Percentiles rank a stretch among this genome's conserved stretches.
phyloP scores from a whole-genome alignment of 1,140 invertebrate species.

The Drosophila triauraria region DNA sequence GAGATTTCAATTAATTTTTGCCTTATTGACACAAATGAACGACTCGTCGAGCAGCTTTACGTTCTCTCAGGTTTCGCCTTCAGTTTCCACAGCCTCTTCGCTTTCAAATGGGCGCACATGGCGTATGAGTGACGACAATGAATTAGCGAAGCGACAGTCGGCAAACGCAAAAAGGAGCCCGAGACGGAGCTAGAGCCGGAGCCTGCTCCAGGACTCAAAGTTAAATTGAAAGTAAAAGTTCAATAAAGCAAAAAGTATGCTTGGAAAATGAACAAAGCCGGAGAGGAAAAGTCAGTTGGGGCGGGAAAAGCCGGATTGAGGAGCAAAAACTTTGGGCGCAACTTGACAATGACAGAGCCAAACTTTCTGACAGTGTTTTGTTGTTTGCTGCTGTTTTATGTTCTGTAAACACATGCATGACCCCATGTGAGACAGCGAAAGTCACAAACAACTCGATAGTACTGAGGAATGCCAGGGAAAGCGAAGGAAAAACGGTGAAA shows the following conservation, averaged over 20 bases:
- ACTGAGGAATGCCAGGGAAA: conserved; percentile 5
- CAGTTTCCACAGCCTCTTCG: background rate
- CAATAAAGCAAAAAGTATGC: conserved; percentile 74
- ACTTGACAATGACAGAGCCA: conserved; percentile 77
- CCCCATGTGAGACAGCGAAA: conserved; percentile 60
- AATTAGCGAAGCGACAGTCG: conserved; percentile 59
- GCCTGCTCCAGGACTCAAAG: conserved; percentile 59
- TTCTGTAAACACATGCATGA: conserved; percentile 75
- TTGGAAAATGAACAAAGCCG: conserved; percentile 42
- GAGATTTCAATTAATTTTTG: conserved; percentile 80
- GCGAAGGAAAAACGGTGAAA: conserved; percentile 18
- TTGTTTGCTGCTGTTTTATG: conserved; percentile 58
- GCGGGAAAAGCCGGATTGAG: conserved; percentile 3
- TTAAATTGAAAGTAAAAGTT: conserved; percentile 84
- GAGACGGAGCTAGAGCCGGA: background rate
- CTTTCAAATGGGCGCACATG: conserved; percentile 41
- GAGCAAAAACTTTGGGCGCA: conserved; percentile 63
- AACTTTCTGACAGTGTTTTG: conserved; percentile 70
- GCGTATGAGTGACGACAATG: conserved; percentile 68
- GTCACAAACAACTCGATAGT: conserved; percentile 59
- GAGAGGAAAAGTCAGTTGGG: conserved; percentile 9
- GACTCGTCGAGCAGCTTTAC: conserved; percentile 24
- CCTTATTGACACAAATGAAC: conserved; percentile 74
- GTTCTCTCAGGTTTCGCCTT: conserved; percentile 1
- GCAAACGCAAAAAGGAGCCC: conserved; percentile 7